phyloP scores from a whole-genome alignment of 2,113 vertebrate genomes.

The Fulica atra region DNA sequence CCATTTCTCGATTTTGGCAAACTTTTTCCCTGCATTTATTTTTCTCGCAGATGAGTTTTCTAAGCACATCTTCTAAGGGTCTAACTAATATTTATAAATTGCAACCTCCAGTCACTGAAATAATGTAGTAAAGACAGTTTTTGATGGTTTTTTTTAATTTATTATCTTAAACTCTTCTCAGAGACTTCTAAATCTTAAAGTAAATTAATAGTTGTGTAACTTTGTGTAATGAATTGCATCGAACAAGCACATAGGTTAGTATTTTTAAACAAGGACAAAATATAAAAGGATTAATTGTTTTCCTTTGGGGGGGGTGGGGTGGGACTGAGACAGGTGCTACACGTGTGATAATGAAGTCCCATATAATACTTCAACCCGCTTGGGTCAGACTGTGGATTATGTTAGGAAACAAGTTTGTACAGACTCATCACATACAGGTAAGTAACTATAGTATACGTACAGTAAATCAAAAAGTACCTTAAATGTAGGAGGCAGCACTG shows the following conservation, averaged over 20 bases:
- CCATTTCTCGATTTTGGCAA: background rate
- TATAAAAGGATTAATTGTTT: slow-evolving; percentile 40
- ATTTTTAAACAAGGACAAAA: background rate
- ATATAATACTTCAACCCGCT: slow-evolving; percentile 80
- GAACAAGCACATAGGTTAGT: background rate
- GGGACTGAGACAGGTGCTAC: slow-evolving; percentile 87
- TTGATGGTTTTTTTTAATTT: background rate
- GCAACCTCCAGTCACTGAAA: background rate
- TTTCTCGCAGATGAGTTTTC: background rate
- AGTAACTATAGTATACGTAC: background rate
- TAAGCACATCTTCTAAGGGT: background rate
- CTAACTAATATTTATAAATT: background rate
- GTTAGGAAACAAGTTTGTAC: slow-evolving; percentile 82
- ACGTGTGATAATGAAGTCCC: slow-evolving; percentile 88
- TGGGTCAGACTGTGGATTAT: slow-evolving; percentile 89
- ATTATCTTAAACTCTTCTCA: background rate
- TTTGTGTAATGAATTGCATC: background rate
- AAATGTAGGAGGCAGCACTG: background rate
- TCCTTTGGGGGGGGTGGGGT: background rate
- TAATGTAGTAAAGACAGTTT: background rate
- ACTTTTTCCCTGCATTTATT: background rate
- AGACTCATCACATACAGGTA: slow-evolving; percentile 76
- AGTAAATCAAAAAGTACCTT: background rate
- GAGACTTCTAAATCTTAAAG: background rate
- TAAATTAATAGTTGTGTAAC: background rate